These are phyloP conservation scores for Xerus inauris DNA, from an alignment of 2,113 vertebrate genomes.

Conservation along the genomic window DNA sequence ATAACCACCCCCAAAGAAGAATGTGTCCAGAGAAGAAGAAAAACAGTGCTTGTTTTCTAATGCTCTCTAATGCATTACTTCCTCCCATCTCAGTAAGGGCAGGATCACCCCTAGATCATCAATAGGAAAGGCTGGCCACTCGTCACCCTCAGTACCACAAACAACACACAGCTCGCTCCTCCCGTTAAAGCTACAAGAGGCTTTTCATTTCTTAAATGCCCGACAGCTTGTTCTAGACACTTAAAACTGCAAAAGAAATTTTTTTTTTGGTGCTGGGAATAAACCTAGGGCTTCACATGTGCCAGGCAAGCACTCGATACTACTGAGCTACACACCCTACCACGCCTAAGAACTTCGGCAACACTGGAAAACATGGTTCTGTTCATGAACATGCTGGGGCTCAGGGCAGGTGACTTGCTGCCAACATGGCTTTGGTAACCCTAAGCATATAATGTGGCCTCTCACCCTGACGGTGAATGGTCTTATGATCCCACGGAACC, in stretches of 20 bases:
- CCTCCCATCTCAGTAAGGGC: neutral
- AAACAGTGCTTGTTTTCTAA: neutral
- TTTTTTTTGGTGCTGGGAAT: neutral
- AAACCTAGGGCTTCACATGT: neutral
- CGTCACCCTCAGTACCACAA: fast-evolving
- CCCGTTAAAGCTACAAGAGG: too few species aligned
- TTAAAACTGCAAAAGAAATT: fast-evolving
- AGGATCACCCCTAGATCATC: too few species aligned
- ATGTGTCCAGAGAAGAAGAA: neutral
- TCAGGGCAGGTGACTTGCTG: fast-evolving
- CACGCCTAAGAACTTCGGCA: fast-evolving
- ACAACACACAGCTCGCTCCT: fast-evolving
- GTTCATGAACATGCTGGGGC: fast-evolving
- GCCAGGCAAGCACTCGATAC: neutral
- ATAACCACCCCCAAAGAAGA: neutral
- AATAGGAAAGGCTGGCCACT: fast-evolving
- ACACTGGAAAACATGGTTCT: too few species aligned
- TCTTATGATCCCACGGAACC: fast-evolving
- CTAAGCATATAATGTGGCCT: fast-evolving
- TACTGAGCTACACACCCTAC: neutral
- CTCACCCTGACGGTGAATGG: fast-evolving
- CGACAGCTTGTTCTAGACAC: neutral
- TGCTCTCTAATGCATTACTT: neutral
- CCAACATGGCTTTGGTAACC: neutral
- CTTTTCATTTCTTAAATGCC: neutral